Evolutionary conservation across 2,113 vertebrate species (phyloP), one percentile per base, ranked within the genome.

Genomic region (Prietella phreatophila): DNA sequence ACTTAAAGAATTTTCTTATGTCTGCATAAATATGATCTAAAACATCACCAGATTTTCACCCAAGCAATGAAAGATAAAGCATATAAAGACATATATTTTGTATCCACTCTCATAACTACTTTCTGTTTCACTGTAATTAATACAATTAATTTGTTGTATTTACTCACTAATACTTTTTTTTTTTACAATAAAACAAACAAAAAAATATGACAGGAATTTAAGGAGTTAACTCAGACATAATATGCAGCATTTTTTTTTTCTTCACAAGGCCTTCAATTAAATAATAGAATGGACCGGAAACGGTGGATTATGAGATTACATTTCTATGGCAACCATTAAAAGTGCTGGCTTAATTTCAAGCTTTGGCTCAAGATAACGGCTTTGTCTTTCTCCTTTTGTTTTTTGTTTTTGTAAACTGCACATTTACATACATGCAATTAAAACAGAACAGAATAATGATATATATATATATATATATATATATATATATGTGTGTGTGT

Each of bases 261-360:
- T n/a, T 50, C 65, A 78, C 39, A 75, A 75, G 20, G 5, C 19
- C 30, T 85, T 33, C 50, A 85, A 85, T 90, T 85, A 78, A 87
- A 88, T 69, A 25, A 2, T 85, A 30, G 22, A 73, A 53, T 53
- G 58, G 55, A 87, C 50, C 78, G n/a, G 60, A 83, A 75, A 65
- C 76, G 89, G 20, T 25, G 58, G n/a, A 86, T 86, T 27, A 83
- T 86, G 71, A 58, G 89, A 86, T 82, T 87, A 81, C 36, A 50
- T 81, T 76, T 82, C 67, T 73, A 85, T 88, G 33, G 30, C 13
- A 42, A 76, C 30, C 58, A 19, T 88, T 83, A 69, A 55, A 47
- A 39, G 17, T 0, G 22, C 20, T 80, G 13, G 4, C 50, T 33
- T 56, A 2, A 25, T 81, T 86, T 39, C 4, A 10, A 6, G 22